Evolutionary conservation across 2,797 vertebrate species (phyloP).

Genomic region (Malacoctenus gilli): DNA sequence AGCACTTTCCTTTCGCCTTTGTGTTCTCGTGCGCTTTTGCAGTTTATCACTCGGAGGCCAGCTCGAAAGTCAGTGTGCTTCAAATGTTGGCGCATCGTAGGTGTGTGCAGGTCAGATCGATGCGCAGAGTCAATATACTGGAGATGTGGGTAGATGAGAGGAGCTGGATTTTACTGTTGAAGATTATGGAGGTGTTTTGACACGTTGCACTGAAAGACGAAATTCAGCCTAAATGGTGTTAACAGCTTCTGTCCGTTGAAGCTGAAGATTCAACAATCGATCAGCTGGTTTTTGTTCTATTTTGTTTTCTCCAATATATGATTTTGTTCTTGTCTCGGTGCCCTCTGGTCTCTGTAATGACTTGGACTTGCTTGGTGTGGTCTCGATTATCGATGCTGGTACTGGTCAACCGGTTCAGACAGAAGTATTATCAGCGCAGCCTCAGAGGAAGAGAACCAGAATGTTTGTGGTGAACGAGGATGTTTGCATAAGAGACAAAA

Average conservation of each 20-base stretch:
- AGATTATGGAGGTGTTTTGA: conserved; percentile 51
- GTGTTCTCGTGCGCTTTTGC: conserved; percentile 25
- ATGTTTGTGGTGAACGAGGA: no score
- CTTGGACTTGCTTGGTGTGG: no score
- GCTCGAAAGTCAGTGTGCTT: conserved; percentile 26
- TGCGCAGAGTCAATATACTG: no score
- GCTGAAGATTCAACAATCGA: background rate
- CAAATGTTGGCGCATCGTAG: conserved; percentile 38
- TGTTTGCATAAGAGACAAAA: no score
- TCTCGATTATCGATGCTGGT: no score
- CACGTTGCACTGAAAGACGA: conserved; percentile 35
- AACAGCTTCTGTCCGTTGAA: conserved; percentile 16
- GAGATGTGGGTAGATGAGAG: conserved; percentile 59
- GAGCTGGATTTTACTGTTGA: conserved; percentile 50
- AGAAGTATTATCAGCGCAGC: no score
- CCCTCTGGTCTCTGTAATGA: no score
- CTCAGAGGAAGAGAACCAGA: no score
- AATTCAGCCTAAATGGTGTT: conserved; percentile 24
- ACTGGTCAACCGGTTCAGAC: no score
- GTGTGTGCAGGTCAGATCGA: conserved; percentile 60
- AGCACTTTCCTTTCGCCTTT: background rate
- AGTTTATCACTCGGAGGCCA: conserved; percentile 20
- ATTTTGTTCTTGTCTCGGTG: no score
- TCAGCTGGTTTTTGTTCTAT: no score
- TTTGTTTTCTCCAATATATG: no score